A percentile compares a stretch with the other conserved stretches of the same genome.
Evolutionary conservation across 2,888 invertebrate species (phyloP).

Genomic region (Chrysotoxum bicinctum): DNA sequence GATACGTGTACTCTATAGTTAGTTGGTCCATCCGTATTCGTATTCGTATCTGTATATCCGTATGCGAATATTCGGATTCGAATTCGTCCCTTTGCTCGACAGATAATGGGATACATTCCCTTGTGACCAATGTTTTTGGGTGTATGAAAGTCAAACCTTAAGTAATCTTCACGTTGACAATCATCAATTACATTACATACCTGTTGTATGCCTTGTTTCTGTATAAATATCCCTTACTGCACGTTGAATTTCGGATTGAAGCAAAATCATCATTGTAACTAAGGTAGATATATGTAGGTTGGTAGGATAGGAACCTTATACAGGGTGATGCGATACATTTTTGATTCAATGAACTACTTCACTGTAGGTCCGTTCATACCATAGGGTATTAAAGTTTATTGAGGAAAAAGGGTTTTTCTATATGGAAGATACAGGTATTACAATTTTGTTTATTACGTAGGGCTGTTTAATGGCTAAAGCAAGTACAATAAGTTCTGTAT

Average conservation of each 20-base stretch:
- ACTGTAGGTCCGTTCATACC: too few relatives aligned
- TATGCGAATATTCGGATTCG: not conserved
- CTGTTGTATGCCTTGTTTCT: conserved; percentile 46
- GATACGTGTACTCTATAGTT: conserved; percentile 32
- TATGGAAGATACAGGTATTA: not conserved
- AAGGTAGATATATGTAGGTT: not conserved
- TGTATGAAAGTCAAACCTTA: conserved; percentile 37
- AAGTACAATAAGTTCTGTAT: not conserved
- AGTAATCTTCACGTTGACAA: conserved; percentile 50
- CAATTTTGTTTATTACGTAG: not conserved
- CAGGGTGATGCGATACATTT: conserved; percentile 15
- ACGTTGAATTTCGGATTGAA: not conserved
- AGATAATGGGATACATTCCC: conserved; percentile 52
- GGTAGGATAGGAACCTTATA: too few relatives aligned
- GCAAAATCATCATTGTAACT: conserved; percentile 8
- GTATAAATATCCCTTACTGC: not conserved
- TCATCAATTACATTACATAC: conserved; percentile 52
- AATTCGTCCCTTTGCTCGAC: conserved; percentile 4
- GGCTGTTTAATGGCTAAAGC: too few relatives aligned
- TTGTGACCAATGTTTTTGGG: conserved; percentile 35
- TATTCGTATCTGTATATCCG: not conserved
- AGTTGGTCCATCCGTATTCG: conserved; percentile 1
- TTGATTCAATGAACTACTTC: conserved; percentile 8
- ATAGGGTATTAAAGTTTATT: not conserved
- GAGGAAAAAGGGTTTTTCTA: conserved; percentile 5